These are phyloP conservation scores for Electrophaes corylata DNA, from an alignment of 2,888 invertebrate species.

Conservation along the genomic window DNA sequence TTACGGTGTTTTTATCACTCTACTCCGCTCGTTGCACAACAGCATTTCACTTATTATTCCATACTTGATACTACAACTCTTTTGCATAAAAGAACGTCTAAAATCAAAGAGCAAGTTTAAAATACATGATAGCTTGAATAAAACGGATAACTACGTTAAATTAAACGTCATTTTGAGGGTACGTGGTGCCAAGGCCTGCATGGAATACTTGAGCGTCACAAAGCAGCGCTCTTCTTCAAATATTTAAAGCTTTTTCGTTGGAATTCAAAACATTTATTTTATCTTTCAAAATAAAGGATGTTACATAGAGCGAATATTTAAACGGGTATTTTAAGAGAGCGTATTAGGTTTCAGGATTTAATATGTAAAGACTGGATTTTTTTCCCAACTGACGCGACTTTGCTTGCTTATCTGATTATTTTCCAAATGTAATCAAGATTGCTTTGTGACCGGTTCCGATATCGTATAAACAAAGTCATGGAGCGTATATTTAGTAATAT, in stretches of 20 bases:
- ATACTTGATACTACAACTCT: too few species aligned
- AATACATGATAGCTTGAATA: not conserved
- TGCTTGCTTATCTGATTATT: not conserved
- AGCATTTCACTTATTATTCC: too few species aligned
- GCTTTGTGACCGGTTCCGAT: too few species aligned
- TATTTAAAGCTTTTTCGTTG: constrained; percentile 29
- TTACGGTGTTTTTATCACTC: too few species aligned
- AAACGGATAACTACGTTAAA: not conserved
- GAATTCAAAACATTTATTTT: constrained; percentile 20
- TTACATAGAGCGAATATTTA: constrained; percentile 12
- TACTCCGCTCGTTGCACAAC: too few species aligned
- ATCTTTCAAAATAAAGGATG: constrained; percentile 17
- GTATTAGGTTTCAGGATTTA: not conserved
- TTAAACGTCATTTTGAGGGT: constrained; percentile 1
- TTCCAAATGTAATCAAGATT: too few species aligned
- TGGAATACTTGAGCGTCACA: constrained; percentile 21
- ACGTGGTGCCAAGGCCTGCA: constrained; percentile 26
- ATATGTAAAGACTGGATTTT: not conserved
- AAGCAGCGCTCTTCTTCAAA: constrained; percentile 28
- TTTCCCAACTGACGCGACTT: not conserved
- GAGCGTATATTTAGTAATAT: too few species aligned
- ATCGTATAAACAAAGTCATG: too few species aligned
- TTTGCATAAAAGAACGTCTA: not conserved
- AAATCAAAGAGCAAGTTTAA: not conserved
- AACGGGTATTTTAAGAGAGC: not conserved